Conservation (phyloP, 2,113 vertebrate genomes). For the Peromyscus californicus region DNA sequence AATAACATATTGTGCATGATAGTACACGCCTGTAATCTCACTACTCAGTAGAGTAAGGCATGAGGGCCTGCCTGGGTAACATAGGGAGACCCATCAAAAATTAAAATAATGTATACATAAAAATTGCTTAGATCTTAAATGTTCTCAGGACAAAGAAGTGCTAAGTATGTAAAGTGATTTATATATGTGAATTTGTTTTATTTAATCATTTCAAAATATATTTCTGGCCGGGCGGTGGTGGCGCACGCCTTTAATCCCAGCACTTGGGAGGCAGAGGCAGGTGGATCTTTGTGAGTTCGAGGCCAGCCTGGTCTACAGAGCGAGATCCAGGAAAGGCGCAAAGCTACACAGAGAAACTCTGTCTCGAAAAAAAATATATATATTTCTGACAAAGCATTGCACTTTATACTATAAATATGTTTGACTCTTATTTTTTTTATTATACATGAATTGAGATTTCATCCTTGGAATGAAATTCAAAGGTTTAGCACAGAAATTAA, state of each 20-base stretch:
- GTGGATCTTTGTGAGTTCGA: too few relatives aligned
- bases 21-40: not conserved
- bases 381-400: not conserved
- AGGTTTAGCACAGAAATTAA: conserved; percentile 54
- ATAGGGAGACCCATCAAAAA: not conserved
- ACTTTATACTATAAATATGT: not conserved
- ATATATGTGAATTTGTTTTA: not conserved
- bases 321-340: too few relatives aligned
- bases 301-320: too few relatives aligned
- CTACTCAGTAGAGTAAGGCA: not conserved
- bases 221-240: too few relatives aligned
- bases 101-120: not conserved
- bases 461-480: conserved; percentile 3
- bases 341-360: too few relatives aligned
- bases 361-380: not conserved
- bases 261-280: too few relatives aligned
- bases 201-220: not conserved
- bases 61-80: not conserved
- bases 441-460: not conserved
- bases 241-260: too few relatives aligned
- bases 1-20: not conserved
- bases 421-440: not conserved
- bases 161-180: not conserved
- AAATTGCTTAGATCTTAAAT: not conserved
- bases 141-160: not conserved